phyloP scores from a whole-genome alignment of 2,797 vertebrate genomes.

The Pseudomugil tenellus region DNA sequence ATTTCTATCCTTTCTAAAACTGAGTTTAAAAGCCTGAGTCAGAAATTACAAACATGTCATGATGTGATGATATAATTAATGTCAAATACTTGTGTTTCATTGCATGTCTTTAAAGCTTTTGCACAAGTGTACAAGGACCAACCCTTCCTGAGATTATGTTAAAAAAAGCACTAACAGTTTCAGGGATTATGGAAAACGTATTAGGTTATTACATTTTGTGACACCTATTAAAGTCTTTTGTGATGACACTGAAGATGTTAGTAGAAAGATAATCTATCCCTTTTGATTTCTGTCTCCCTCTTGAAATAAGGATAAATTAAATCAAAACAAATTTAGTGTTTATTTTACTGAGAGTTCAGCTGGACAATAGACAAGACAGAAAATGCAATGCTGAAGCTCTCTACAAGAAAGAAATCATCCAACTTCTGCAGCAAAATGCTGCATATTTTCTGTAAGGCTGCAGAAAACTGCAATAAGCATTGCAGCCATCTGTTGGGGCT shows the following conservation, averaged over 20 bases:
- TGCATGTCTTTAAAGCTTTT: background rate
- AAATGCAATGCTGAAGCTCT: too few species aligned
- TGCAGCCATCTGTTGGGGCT: too few species aligned
- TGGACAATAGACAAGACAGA: too few species aligned
- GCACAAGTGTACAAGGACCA: background rate
- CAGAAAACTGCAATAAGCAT: too few species aligned
- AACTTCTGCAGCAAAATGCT: too few species aligned
- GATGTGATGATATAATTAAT: constrained; percentile 42
- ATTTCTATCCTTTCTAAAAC: constrained; percentile 36
- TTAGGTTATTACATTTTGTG: constrained; percentile 2
- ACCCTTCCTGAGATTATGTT: constrained; percentile 3
- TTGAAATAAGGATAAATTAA: too few species aligned
- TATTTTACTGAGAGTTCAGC: too few species aligned
- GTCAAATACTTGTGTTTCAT: constrained; percentile 40
- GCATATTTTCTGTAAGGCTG: too few species aligned
- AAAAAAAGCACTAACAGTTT: background rate
- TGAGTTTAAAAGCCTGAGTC: constrained; percentile 49
- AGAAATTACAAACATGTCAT: constrained; percentile 33
- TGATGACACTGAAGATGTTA: background rate
- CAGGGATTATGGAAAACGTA: constrained; percentile 14
- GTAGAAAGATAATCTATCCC: constrained; percentile 3
- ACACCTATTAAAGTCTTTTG: background rate
- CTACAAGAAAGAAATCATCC: too few species aligned
- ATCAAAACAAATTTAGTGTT: too few species aligned
- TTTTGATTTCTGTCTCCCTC: constrained; percentile 3